phyloP scores from a whole-genome alignment of 2,113 vertebrate species.

The Cyanoderma ruficeps region DNA sequence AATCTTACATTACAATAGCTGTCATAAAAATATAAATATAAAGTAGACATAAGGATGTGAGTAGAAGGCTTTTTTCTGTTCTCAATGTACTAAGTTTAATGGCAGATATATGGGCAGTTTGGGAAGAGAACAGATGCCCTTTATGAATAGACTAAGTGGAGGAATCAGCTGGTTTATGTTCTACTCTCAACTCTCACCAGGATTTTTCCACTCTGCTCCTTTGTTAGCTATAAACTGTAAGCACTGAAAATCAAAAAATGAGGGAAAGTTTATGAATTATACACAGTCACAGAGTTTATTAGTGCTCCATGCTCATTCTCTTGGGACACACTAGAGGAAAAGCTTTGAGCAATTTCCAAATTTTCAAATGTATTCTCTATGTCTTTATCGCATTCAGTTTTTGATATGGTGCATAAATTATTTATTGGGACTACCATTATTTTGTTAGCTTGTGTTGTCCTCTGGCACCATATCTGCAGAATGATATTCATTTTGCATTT shows the following conservation, averaged over 20 bases:
- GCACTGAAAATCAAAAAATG: conserved; percentile 51
- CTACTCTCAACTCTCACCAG: conserved; percentile 10
- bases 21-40: conserved; percentile 36
- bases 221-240: conserved; percentile 49
- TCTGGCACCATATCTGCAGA: conserved; percentile 66
- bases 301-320: conserved; percentile 60
- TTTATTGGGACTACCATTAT: conserved; percentile 74
- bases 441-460: conserved; percentile 58
- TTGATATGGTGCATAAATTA: conserved; percentile 80
- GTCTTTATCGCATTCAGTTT: conserved; percentile 71
- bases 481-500: conserved; percentile 68
- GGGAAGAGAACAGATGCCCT: conserved; percentile 10
- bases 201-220: conserved; percentile 42
- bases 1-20: neutral
- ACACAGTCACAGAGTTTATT: conserved; percentile 71
- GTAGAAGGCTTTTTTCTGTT: neutral
- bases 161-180: conserved; percentile 37
- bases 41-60: neutral
- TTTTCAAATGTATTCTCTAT: conserved; percentile 65
- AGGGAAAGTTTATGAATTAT: conserved; percentile 74
- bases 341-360: conserved; percentile 70
- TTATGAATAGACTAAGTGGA: conserved; percentile 47
- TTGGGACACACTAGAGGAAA: conserved; percentile 67
- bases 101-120: neutral
- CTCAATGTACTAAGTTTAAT: neutral